Evolutionary conservation across 2,797 vertebrate species (phyloP).

Genomic region (Mus spretus): DNA sequence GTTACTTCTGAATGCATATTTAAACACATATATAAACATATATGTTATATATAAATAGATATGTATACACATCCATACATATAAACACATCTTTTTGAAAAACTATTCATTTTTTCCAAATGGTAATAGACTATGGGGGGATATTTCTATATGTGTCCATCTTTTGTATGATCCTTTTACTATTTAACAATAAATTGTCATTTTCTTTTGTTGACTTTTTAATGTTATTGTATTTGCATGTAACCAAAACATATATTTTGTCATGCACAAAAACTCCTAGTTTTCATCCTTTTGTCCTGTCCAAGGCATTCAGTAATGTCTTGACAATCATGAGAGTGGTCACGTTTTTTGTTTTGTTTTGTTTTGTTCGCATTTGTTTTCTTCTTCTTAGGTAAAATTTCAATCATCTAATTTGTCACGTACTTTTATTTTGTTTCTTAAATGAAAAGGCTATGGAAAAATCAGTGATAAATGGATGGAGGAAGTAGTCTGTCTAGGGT

Average conservation of each 20-base stretch:
- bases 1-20: not conserved
- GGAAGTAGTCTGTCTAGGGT: not conserved
- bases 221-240: not conserved
- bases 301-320: not conserved
- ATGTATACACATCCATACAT: not conserved
- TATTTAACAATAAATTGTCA: not conserved
- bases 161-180: not conserved
- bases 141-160: not conserved
- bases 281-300: not conserved
- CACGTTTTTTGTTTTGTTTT: not conserved
- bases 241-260: not conserved
- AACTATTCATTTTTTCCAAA: not conserved
- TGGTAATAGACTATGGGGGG: not conserved
- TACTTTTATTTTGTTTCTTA: not conserved
- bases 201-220: slow-evolving; percentile 48
- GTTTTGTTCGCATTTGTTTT: not conserved
- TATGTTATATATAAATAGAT: not conserved
- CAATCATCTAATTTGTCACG: not conserved
- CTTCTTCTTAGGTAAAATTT: not conserved
- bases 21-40: not conserved
- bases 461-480: not conserved
- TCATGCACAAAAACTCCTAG: not conserved
- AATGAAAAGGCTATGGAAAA: no score
- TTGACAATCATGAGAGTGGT: not conserved
- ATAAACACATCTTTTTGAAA: not conserved